These are phyloP conservation scores for Gyrodactylus bullatarudis DNA, from an alignment of 1,140 invertebrate genomes.

Conservation along the genomic window DNA sequence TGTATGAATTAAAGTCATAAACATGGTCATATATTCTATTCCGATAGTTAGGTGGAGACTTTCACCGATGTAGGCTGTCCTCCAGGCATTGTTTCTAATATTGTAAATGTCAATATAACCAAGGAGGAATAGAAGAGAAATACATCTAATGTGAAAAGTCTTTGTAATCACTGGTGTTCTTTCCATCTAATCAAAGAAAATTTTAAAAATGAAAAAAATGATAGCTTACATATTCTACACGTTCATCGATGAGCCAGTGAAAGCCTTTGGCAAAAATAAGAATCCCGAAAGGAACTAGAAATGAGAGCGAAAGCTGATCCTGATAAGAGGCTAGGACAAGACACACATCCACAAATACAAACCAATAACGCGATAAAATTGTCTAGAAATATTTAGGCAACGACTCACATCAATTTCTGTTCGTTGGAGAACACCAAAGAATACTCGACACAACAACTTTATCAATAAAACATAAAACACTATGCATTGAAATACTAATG, in stretches of 20 bases:
- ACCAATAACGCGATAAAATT: slow-evolving; percentile 36
- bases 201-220: not conserved
- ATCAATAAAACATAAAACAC: slow-evolving; percentile 70
- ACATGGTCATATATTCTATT: not conserved
- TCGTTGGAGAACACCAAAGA: slow-evolving; percentile 74
- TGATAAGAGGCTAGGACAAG: slow-evolving; percentile 91
- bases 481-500: slow-evolving; percentile 84
- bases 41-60: not conserved
- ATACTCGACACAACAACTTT: slow-evolving; percentile 68
- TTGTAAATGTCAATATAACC: not conserved
- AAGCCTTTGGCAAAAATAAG: slow-evolving; percentile 90
- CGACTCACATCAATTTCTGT: slow-evolving; percentile 64
- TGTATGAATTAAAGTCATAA: not conserved
- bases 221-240: slow-evolving; percentile 74
- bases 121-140: slow-evolving; percentile 26
- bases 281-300: slow-evolving; percentile 80
- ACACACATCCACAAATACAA: slow-evolving; percentile 90
- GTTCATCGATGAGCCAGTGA: slow-evolving; percentile 92
- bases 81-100: not conserved
- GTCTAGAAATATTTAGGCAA: not conserved
- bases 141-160: slow-evolving; percentile 65
- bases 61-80: not conserved
- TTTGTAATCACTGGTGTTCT: slow-evolving; percentile 75
- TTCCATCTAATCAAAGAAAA: slow-evolving; percentile 47
- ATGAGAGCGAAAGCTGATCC: slow-evolving; percentile 92